Evolutionary conservation across 2,113 vertebrate genomes (phyloP).

Genomic region (Dromas ardeola): DNA sequence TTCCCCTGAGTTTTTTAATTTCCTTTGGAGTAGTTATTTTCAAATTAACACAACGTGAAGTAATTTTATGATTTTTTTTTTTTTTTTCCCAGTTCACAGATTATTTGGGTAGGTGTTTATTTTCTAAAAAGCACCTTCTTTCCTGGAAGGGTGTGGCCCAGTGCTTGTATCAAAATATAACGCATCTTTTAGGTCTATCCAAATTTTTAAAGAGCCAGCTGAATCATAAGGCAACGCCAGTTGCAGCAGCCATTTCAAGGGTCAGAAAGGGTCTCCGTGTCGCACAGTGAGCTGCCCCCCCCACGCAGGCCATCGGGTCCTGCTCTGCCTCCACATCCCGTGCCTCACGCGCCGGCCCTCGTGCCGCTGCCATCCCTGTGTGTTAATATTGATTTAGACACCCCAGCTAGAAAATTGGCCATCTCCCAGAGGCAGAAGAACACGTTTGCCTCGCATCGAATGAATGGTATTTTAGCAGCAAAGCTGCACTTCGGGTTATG

Average conservation of each 20-base stretch:
- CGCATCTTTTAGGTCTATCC: not conserved
- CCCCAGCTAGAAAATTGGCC: not conserved
- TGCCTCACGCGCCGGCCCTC: not conserved
- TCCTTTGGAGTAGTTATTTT: not conserved
- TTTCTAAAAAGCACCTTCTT: not conserved
- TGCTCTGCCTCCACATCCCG: not conserved
- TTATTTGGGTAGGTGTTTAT: not conserved
- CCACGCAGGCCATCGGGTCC: not conserved
- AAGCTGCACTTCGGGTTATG: not conserved
- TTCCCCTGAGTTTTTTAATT: not conserved
- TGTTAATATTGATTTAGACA: not conserved
- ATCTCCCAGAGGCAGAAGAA: not conserved
- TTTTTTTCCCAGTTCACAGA: not conserved
- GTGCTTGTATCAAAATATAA: not conserved
- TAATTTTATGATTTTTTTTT: not conserved
- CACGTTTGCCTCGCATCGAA: fast-evolving
- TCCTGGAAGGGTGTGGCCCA: not conserved
- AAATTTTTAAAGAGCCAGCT: not conserved
- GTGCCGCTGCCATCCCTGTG: not conserved
- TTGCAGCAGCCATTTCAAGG: not conserved
- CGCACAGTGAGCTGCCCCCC: not conserved
- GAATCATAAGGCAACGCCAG: not conserved
- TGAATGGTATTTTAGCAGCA: not conserved
- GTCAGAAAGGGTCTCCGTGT: not conserved
- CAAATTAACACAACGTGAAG: not conserved